Base-by-base conservation (phyloP, 2,888 invertebrate genomes). In the Dromius quadrimaculatus region DNA sequence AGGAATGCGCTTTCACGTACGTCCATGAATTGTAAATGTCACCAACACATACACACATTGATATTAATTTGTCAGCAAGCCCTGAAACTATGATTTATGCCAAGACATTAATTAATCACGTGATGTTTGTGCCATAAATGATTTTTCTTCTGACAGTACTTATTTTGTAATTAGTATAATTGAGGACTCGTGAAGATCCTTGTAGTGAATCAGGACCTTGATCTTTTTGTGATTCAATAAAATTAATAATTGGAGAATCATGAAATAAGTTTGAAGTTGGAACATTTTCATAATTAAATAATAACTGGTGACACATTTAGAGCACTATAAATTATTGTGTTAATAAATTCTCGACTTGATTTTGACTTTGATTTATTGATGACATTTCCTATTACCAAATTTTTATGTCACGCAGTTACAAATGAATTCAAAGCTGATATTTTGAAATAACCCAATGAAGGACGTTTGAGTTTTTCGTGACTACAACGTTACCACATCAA, bases 1-100 rank as follows among this genome's bases (percentile, higher is more conserved):
- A n/a, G 45, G 68, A 68, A 68, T 68, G 68, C 45, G 68, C 68
- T 59, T 68, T 68, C 68, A 68, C 68, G 41, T 20, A 68, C 59
- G 34, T 17, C 45, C 36, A 59, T 68, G 41, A 68, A 41, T 59
- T 41, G 57, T 41, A 66, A 66, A 66, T 66, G 50, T 65, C 45
- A 34, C 23, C 41, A 47, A 65, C 4, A 50, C 13, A 62, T 22
- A 36, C n/a, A 38, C 11, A 38, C 41, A 3, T 41, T 19, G 45
- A 47, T 50, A 65, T 65, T 54, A 54, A 54, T 54, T 54, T 54
- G 50, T 54, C 50, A 54, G 50, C 50, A 13, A 32, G 28, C 23
- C 28, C 13, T 13, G 19, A 23, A 59, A 19, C 34, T 59, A 59
- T 59, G 59, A 59, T 59, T 59, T 59, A 59, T 59, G 34, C n/a